Evolutionary conservation across 2,888 invertebrate genomes (phyloP), one percentile per base, ranked within the genome.

Genomic region (Galerucella pusilla): DNA sequence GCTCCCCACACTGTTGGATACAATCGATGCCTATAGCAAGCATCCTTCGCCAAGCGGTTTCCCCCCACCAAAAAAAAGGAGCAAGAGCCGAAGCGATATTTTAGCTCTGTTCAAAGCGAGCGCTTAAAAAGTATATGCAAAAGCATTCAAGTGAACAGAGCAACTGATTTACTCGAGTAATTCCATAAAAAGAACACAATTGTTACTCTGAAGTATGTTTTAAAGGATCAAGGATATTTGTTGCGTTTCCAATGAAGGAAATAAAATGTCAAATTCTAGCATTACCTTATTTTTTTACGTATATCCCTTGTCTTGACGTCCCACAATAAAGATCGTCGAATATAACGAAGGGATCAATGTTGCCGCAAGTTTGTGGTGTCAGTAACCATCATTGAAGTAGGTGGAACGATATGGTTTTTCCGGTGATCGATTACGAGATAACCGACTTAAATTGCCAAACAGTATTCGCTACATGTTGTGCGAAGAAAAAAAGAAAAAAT

Each of bases 351-450:
- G n/a, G 52, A 52, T 52, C 52, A 52, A 52, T 52, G 20, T 57
- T 16, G 10, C 57, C 57, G 16, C 57, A 57, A 57, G 3, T 3
- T n/a, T 57, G 57, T 57, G 57, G 57, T 57, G 20, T 57, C 57
- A 57, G 57, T 57, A 63, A 35, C 35, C 63, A 63, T 63, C n/a
- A 42, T 42, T 42, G 42, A 63, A 63, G 63, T n/a, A 42, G 63
- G 63, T 42, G 57, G 63, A 42, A 63, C 16, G 28, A 63, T 63
- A 63, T 42, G 35, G 63, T 63, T 63, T 63, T 42, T 4, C 63
- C 35, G 63, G 35, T 42, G 42, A 63, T 63, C 63, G 63, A 63
- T 63, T 63, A 63, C 63, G 20, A 35, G 63, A 63, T 42, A 63
- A 42, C 63, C 35, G 16, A 42, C 14, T 61, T 61, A 12, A 25